phyloP scores from a whole-genome alignment of 2,797 vertebrate species.

The Coregonus suidteri region DNA sequence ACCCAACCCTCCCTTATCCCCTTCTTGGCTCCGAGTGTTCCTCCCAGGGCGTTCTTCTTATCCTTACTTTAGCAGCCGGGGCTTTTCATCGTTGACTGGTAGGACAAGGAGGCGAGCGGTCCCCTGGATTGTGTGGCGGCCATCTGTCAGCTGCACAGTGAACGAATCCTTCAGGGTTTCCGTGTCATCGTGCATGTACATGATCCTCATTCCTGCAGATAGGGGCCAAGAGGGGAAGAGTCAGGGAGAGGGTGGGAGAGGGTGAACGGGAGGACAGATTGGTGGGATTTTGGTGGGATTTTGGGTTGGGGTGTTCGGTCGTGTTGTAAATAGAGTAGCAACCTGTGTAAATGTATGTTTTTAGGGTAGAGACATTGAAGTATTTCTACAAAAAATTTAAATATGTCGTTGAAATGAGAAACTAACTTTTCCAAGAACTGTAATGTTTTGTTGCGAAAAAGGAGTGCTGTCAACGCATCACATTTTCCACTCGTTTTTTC shows the following conservation, averaged over 20 bases:
- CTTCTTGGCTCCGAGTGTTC: not conserved
- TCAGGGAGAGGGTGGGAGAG: constrained; percentile 9
- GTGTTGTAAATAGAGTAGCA: not conserved
- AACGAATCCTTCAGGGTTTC: constrained; percentile 85
- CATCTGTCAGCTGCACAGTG: constrained; percentile 86
- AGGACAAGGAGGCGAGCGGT: constrained; percentile 81
- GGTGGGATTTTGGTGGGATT: not conserved
- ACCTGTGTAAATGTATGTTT: not conserved
- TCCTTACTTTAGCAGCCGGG: constrained; percentile 83
- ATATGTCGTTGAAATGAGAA: not conserved
- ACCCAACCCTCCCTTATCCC: constrained; percentile 1
- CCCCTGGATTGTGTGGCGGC: constrained; percentile 82
- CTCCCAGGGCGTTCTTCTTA: constrained; percentile 37
- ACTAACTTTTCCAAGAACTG: not conserved
- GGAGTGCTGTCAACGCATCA: too few species aligned
- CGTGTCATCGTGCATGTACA: constrained; percentile 85
- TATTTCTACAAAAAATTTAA: not conserved
- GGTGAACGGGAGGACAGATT: constrained; percentile 3
- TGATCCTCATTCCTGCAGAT: constrained; percentile 79
- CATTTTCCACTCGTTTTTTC: too few species aligned
- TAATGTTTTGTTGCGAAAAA: too few species aligned
- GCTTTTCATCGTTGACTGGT: constrained; percentile 87
- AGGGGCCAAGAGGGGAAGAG: constrained; percentile 24
- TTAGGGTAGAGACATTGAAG: not conserved
- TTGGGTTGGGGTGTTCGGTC: not conserved